Base-by-base conservation (phyloP, 2,797 vertebrate species). In the Siniperca obscura region DNA sequence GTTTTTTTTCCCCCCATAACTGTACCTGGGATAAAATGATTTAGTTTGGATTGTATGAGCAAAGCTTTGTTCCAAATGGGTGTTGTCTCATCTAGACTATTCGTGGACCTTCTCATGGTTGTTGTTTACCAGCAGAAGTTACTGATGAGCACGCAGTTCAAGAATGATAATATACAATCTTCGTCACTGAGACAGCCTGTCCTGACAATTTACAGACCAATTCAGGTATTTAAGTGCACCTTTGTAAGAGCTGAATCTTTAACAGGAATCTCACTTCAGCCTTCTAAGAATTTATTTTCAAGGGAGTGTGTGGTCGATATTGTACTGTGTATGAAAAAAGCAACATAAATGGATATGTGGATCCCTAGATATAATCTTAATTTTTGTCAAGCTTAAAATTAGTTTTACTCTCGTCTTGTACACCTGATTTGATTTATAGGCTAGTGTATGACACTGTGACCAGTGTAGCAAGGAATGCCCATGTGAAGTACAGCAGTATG, bases 11-110 rank as follows among this genome's bases (percentile, higher is more conserved):
- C n/a, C n/a, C 8, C 17, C 13, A 13, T 36, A 36, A 55, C 44
- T 60, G 59, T 16, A 27, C 3, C 1, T n/a, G 14, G 8, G 21
- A 64, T 25, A 17, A 17, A 55, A 27, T 16, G 0, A 55, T 27
- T 59, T n/a, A 27, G n/a, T 67, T 71, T 36, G 27, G 16, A 50
- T 40, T 70, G 16, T 22, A n/a, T 27, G 9, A 66, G 11, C 10
- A 48, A 53, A 53, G 42, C 46, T n/a, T 66, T 46, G 4, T 30
- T 74, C 27, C 19, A 40, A 70, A 59, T 22, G 38, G 56, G 16
- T 19, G 6, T 21, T n/a, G 38, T 57, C 19, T 59, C 34, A 48
- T 77, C 11, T 25, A 30, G 4, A 74, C 70, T 84, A 78, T 74
- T 81, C 40, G 70, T 69, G 16, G 27, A 76, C 36, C 8, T 34